Evolutionary conservation across 2,113 vertebrate species (phyloP).

Genomic region (Holacanthus passer): DNA sequence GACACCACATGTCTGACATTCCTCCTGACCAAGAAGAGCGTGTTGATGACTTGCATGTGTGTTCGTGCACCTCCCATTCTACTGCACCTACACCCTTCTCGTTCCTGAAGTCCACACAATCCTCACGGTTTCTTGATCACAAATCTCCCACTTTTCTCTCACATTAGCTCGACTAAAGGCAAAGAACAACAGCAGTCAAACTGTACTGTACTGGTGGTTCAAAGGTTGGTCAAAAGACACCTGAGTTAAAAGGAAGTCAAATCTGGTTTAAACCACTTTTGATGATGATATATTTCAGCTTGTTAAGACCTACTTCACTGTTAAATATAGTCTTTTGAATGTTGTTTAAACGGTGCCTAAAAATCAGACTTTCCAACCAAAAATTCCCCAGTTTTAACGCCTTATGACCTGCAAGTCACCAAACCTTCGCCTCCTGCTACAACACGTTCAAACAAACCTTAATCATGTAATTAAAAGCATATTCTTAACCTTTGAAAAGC

Average conservation of each 20-base stretch:
- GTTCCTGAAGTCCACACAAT: not conserved
- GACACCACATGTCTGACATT: slow-evolving; percentile 57
- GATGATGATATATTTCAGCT: not conserved
- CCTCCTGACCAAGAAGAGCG: slow-evolving; percentile 16
- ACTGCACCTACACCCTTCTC: not conserved
- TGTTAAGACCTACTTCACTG: not conserved
- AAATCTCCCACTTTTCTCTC: slow-evolving; percentile 3
- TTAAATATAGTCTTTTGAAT: not conserved
- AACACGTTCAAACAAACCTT: not conserved
- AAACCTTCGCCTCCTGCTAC: not conserved
- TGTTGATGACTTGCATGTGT: not conserved
- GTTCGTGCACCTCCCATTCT: not conserved
- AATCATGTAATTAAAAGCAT: not conserved
- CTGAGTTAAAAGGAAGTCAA: not conserved
- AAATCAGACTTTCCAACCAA: not conserved
- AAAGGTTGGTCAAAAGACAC: no score
- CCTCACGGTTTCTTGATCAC: not conserved
- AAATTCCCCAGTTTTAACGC: not conserved
- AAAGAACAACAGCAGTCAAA: not conserved
- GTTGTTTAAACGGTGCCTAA: not conserved
- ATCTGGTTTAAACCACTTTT: not conserved
- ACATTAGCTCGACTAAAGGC: not conserved
- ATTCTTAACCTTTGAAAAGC: not conserved
- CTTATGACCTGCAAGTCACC: not conserved
- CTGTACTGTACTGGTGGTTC: no score